Base-by-base conservation (phyloP, 1,140 invertebrate species). In the Agrypnia vestita region DNA sequence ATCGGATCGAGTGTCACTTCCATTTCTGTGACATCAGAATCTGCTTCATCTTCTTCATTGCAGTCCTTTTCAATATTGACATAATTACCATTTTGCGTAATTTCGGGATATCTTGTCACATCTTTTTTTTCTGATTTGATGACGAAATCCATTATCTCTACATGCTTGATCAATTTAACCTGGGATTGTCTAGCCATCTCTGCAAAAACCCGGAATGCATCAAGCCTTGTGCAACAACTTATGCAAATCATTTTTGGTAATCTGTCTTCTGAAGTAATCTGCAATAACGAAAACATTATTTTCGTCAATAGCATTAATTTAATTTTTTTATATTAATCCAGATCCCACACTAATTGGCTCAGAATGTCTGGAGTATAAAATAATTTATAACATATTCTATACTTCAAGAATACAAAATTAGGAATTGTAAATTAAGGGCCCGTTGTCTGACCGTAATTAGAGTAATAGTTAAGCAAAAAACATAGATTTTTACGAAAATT, bases 171-270 rank as follows among this genome's bases (percentile, higher is more conserved):
- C 15, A 83, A 56, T 53, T 79, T 78, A 7, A 61, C 59, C 82
- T 89, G 89, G 17, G 89, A 85, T 77, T 87, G 86, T 43, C 84
- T 84, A 11, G 87, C 87, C 76, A 84, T 86, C 49, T 89, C 88
- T 78, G 89, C 87, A 81, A 90, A 90, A 19, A 88, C 85, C 84
- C 87, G 88, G 3, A 89, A 86, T 43, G 84, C 86, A 84, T 90
- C 87, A 74, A 90, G 82, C 84, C 88, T 87, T 4, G 86, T 86
- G 80, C 89, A 90, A 75, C 88, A 89, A 79, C 84, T 84, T 11
- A 89, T 86, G 78, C 89, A 90, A 84, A 90, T 88, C 84, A 87
- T 88, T 86, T 90, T 89, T 9, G 89, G 88, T 81, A 90, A 84
- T 78, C 85, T 87, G 61, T 90, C 89, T 83, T 89, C 85, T 82